Base-by-base conservation (phyloP, 2,888 invertebrate genomes). In the Drosophila paramelanica region DNA sequence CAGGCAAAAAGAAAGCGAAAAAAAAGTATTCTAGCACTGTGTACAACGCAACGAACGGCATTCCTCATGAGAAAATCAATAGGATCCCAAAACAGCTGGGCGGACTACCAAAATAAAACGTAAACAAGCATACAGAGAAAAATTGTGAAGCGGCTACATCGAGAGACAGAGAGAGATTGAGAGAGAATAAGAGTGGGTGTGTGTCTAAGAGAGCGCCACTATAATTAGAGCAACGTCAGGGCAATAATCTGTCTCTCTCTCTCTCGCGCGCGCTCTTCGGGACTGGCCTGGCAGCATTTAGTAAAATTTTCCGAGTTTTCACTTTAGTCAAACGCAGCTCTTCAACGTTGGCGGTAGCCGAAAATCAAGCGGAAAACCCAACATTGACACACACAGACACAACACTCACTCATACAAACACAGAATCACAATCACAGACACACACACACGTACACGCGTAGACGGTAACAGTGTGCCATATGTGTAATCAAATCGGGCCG, bases 321-420 rank as follows among this genome's bases (percentile, higher is more conserved):
- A 51, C 33, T 66, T 87, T 62, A 90, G 90, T 90, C 84, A 74
- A 67, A 78, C 89, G 86, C 89, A 90, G 90, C 86, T 87, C 90
- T 90, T 90, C 88, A 77, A 79, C 81, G 78, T 71, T 51, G 80
- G 70, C 90, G 90, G 90, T 76, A 72, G 73, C 77, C 76, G 59
- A 61, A 77, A 69, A 64, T 64, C 59, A 82, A 70, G 67, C 74
- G 66, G 73, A 72, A 49, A 65, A 55, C 58, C 52, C 57, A 66
- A 61, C 56, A 53, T 49, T 27, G 41, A 66, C 42, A 59, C 43
- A 45, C 38, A 47, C n/a, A 46, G 25, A 47, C 17, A 25, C 47
- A 60, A 46, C 33, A 47, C 17, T 33, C 47, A 62, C 60, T 38
- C 25, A 56, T 56, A 56, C 56, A 56, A 47, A 39, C 45, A 60